These are phyloP conservation scores for Pantelozetes paolii DNA, from an alignment of 2,888 invertebrate genomes.

Conservation along the genomic window DNA sequence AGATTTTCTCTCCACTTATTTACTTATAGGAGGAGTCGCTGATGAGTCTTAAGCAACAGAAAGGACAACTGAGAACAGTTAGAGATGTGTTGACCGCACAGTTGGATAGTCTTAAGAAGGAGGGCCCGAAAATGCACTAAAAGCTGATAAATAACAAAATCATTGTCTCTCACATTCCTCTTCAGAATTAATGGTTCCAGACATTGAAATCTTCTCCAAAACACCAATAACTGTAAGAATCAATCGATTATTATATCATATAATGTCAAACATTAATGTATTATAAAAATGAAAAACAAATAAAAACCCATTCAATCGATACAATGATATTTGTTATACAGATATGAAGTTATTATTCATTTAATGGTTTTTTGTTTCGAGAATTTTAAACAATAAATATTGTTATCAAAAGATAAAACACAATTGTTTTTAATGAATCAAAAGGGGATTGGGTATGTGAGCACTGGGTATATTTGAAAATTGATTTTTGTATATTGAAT, in stretches of 20 bases:
- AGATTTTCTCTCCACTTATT: background rate
- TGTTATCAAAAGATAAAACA: too few relatives aligned
- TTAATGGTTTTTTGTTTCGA: too few relatives aligned
- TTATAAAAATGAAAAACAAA: background rate
- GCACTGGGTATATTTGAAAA: background rate
- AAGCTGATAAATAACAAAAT: background rate
- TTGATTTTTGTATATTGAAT: background rate
- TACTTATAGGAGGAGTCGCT: slow-evolving; percentile 29
- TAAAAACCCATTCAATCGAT: too few relatives aligned
- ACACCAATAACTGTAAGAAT: slow-evolving; percentile 7
- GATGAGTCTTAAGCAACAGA: background rate
- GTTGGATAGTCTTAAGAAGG: slow-evolving; percentile 37
- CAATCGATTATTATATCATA: background rate
- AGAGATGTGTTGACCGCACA: slow-evolving; percentile 40
- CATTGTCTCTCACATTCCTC: background rate
- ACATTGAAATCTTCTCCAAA: too few relatives aligned
- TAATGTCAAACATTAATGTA: slow-evolving; percentile 10
- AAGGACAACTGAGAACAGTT: slow-evolving; percentile 34
- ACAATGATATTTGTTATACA: too few relatives aligned
- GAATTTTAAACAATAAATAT: background rate
- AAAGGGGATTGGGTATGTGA: too few relatives aligned
- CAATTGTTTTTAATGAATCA: too few relatives aligned
- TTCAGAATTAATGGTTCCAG: background rate
- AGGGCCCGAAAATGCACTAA: slow-evolving; percentile 35
- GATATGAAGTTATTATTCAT: too few relatives aligned